Percentiles rank a stretch among this genome's conserved stretches.
These are phyloP conservation scores for Pristiophorus japonicus DNA, from an alignment of 2,113 vertebrate genomes.

Conservation along the genomic window DNA sequence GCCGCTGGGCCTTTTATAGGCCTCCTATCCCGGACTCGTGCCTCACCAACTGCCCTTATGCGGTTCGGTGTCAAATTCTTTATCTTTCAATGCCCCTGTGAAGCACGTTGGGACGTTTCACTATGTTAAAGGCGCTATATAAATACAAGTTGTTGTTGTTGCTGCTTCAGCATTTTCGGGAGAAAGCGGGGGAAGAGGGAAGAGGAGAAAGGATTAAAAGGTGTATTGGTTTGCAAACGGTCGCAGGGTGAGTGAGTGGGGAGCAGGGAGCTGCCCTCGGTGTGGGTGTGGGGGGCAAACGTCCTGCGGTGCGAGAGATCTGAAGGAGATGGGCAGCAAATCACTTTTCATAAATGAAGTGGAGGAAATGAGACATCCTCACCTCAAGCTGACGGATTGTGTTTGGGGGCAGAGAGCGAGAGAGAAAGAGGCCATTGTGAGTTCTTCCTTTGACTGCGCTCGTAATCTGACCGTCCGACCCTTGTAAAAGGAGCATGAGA, in stretches of 20 bases:
- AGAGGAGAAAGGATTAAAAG: not conserved
- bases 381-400: not conserved
- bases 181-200: not conserved
- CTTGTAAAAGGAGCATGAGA: not conserved
- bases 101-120: too few species aligned
- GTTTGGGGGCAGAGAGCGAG: not conserved
- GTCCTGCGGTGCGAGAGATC: not conserved
- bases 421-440: not conserved
- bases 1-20: too few species aligned
- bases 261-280: not conserved
- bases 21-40: too few species aligned
- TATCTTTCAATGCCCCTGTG: too few species aligned
- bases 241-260: too few species aligned
- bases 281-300: not conserved
- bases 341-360: not conserved
- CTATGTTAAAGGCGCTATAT: too few species aligned
- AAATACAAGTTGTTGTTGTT: too few species aligned
- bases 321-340: not conserved
- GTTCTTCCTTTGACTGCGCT: not conserved
- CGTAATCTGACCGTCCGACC: not conserved
- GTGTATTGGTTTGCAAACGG: not conserved
- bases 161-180: not conserved
- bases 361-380: not conserved
- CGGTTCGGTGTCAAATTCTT: too few species aligned
- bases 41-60: too few species aligned